Percentiles rank a stretch among this genome's conserved stretches.
Evolutionary conservation across 2,113 vertebrate genomes (phyloP).

Genomic region (Ptilorrhoa leucosticta): DNA sequence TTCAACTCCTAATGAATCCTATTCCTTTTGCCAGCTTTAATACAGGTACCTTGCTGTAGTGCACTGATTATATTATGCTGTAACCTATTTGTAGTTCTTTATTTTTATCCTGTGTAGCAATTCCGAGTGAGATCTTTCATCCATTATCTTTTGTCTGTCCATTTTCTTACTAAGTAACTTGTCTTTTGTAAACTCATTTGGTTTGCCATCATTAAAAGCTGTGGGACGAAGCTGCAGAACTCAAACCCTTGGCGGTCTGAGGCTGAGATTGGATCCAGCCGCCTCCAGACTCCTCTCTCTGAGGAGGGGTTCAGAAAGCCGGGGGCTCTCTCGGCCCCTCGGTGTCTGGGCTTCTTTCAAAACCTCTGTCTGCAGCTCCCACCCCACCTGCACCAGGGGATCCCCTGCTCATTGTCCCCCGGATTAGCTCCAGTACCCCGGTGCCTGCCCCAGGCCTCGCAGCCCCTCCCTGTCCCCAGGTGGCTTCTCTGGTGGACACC

Average conservation of each 20-base stretch:
- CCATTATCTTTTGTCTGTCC: background rate
- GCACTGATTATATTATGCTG: background rate
- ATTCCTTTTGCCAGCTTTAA: background rate
- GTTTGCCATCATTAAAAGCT: too few relatives aligned
- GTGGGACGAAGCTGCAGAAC: fast-evolving
- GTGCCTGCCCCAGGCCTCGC: background rate
- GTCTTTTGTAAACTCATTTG: fast-evolving
- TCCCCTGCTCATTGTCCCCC: background rate
- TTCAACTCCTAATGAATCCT: background rate
- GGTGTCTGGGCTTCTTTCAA: fast-evolving
- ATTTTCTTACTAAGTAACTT: background rate
- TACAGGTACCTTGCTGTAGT: fast-evolving
- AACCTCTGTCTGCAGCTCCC: background rate
- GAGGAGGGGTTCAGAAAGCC: background rate
- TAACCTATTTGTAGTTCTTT: fast-evolving
- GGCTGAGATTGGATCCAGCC: background rate
- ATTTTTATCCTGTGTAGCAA: background rate
- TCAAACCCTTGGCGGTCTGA: background rate
- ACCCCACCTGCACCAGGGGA: background rate
- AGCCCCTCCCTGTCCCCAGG: background rate
- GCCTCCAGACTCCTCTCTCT: background rate
- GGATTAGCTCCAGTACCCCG: fast-evolving
- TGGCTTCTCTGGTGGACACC: constrained; percentile 22
- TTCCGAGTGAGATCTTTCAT: background rate
- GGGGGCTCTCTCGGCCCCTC: fast-evolving